phyloP scores from a whole-genome alignment of 2,113 vertebrate species.

The Hylia prasina region DNA sequence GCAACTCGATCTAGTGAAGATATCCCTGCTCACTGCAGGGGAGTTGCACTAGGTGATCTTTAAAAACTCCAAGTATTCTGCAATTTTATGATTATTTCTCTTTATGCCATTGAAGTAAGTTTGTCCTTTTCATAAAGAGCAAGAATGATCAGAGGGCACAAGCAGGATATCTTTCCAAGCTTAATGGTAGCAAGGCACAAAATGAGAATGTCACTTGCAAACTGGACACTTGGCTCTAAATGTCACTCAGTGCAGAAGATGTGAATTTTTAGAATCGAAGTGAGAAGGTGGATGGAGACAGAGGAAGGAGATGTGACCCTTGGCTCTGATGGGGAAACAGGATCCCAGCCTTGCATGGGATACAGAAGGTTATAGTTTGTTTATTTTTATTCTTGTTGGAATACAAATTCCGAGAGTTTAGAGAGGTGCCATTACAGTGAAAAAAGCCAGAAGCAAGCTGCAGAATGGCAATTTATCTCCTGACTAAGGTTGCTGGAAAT shows the following conservation, averaged over 20 bases:
- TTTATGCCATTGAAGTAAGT: background rate
- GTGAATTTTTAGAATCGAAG: conserved; percentile 47
- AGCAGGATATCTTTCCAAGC: background rate
- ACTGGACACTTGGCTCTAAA: background rate
- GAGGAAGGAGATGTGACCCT: background rate
- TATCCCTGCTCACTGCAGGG: background rate
- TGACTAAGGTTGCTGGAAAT: background rate
- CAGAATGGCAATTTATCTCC: background rate
- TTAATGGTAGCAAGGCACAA: background rate
- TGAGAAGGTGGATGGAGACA: conserved; percentile 36
- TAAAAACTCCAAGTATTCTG: background rate
- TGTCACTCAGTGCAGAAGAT: conserved; percentile 28
- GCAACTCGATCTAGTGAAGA: background rate
- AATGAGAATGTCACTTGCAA: conserved; percentile 25
- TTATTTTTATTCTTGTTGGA: conserved; percentile 54
- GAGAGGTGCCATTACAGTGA: background rate
- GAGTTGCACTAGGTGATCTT: background rate
- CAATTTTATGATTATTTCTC: background rate
- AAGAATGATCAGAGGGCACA: background rate
- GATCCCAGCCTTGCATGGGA: background rate
- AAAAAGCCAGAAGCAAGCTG: background rate
- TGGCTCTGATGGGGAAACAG: conserved; percentile 25
- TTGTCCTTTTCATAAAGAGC: background rate
- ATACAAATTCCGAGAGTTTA: conserved; percentile 12
- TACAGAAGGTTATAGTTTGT: conserved; percentile 44